Evolutionary conservation across 2,797 vertebrate species (phyloP), one percentile per base, ranked within the genome.

Genomic region (Dermochelys coriacea): DNA sequence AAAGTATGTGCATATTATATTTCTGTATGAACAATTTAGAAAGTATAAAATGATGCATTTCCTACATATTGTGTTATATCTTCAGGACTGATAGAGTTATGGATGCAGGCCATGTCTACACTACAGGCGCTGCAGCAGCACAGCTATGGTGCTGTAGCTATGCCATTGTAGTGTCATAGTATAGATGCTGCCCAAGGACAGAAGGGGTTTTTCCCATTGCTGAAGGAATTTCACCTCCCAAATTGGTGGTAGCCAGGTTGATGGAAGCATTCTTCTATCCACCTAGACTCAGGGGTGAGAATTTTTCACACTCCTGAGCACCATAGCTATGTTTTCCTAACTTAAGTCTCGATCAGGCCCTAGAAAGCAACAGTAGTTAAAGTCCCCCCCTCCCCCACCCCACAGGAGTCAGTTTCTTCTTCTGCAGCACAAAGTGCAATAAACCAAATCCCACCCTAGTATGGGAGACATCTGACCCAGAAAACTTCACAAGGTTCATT

Each of bases 371-470:
- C 1, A 90, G 29, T 93, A 95, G 94, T 95, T 95, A 93, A 93
- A 88, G 94, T 97, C 94, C 92, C 85, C 95, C 4, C 23, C 54
- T 11, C 12, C 27, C 83, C 71, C 81, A 86, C 95, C 84, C 49
- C 94, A 88, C 88, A 88, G 77, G 78, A 91, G 82, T 96, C 1
- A 0, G 93, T 82, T 95, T 96, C 93, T 95, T 91, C 91, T 91
- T 54, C 93, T 95, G 52, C 75, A 90, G 92, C 34, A 96, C 87
- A 87, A 96, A 88, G 75, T 84, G 37, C 71, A 86, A 89, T 88
- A 94, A 91, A 80, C 91, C 94, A 96, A 97, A 93, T 80, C 37
- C 87, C 81, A 94, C 91, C 93, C 91, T 96, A 51, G 90, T 85
- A 55, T 71, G 61, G 82, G 18, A 94, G 90, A 96, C 93, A 91